Evolutionary conservation across 2,888 invertebrate genomes (phyloP).

Genomic region (Ferdinandea cuprea): DNA sequence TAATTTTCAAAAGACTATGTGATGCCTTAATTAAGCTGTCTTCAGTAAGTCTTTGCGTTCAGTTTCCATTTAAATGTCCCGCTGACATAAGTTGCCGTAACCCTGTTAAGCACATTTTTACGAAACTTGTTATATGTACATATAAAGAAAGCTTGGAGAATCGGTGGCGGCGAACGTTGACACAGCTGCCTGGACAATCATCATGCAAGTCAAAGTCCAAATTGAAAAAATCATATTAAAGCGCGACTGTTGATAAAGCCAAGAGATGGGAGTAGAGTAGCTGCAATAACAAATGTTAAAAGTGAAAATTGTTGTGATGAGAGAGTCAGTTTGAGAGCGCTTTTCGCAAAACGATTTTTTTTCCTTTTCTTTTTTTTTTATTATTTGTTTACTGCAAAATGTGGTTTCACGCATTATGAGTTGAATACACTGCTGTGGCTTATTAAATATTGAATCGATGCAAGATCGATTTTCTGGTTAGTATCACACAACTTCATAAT

Average conservation of each 20-base stretch:
- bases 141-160: slow-evolving; percentile 55
- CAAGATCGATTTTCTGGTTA: not conserved
- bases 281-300: no score
- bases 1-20: no score
- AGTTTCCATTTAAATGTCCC: not conserved
- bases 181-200: slow-evolving; percentile 42
- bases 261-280: not conserved
- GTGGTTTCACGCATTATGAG: slow-evolving; percentile 9
- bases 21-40: no score
- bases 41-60: not conserved
- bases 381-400: slow-evolving; percentile 6
- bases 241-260: slow-evolving; percentile 36
- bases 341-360: not conserved
- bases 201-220: slow-evolving; percentile 49
- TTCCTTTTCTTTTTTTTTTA: no score
- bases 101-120: slow-evolving; percentile 22
- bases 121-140: slow-evolving; percentile 27
- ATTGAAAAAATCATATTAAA: slow-evolving; percentile 35
- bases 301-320: slow-evolving; percentile 20
- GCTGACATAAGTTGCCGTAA: not conserved
- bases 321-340: not conserved
- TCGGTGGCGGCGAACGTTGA: slow-evolving; percentile 6
- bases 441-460: slow-evolving; percentile 11
- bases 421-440: not conserved
- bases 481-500: not conserved